These are phyloP conservation scores for Zapus hudsonius DNA, from an alignment of 2,113 vertebrate species.

Conservation along the genomic window DNA sequence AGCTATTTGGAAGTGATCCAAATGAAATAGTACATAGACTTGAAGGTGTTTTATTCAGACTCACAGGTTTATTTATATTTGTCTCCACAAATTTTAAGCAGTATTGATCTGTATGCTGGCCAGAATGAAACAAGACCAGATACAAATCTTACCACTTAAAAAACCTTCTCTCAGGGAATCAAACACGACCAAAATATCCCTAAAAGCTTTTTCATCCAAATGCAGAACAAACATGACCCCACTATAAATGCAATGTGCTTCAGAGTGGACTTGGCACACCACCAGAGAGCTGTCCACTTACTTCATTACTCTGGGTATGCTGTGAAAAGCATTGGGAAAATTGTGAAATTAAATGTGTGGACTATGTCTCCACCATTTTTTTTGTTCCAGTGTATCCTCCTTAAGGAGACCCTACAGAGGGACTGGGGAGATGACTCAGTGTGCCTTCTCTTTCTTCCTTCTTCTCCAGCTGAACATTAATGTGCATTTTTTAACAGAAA, in stretches of 20 bases:
- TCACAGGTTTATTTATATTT: conserved; percentile 76
- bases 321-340: not conserved
- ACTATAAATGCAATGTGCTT: conserved; percentile 43
- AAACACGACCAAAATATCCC: conserved; percentile 69
- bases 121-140: conserved; percentile 76
- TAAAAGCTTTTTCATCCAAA: conserved; percentile 62
- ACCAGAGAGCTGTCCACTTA: not conserved
- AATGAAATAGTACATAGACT: conserved; percentile 64
- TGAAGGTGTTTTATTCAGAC: conserved; percentile 78
- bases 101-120: conserved; percentile 79
- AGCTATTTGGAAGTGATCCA: conserved; percentile 61
- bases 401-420: not conserved
- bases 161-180: conserved; percentile 39
- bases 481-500: too few species aligned
- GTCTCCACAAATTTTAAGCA: conserved; percentile 75
- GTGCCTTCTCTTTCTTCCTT: too few species aligned
- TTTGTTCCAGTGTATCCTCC: not conserved
- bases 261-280: not conserved
- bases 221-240: conserved; percentile 32
- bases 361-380: not conserved
- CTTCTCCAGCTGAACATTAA: too few species aligned
- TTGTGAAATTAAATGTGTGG: not conserved
- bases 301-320: not conserved
- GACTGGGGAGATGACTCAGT: too few species aligned
- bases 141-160: conserved; percentile 68